phyloP scores from a whole-genome alignment of 2,797 vertebrate species.

The Parambassis ranga region DNA sequence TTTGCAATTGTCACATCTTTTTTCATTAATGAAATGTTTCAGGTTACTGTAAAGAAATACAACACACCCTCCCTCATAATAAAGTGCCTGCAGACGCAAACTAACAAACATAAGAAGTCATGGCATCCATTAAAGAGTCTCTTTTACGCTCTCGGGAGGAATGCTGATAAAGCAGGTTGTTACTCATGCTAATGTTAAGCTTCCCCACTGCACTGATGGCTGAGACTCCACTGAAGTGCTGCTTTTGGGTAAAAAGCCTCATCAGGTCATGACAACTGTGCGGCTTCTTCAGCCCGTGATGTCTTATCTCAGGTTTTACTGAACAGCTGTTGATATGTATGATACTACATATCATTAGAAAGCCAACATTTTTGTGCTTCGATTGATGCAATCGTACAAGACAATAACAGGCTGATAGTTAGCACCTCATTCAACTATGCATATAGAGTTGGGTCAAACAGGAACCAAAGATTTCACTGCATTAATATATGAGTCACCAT shows the following conservation, averaged over 20 bases:
- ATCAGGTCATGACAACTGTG: not conserved
- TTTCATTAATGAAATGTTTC: not conserved
- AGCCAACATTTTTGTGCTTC: no score
- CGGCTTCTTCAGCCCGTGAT: not conserved
- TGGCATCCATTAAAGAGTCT: constrained; percentile 8
- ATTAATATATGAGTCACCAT: no score
- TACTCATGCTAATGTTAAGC: not conserved
- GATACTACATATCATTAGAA: no score
- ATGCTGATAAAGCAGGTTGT: constrained; percentile 5
- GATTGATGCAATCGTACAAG: no score
- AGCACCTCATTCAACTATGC: no score
- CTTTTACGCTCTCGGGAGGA: constrained; percentile 21
- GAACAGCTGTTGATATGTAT: no score
- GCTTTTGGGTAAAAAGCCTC: not conserved
- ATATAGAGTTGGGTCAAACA: no score
- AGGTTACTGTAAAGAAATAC: constrained; percentile 7
- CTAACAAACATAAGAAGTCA: not conserved
- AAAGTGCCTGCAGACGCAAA: constrained; percentile 38
- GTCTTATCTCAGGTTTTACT: constrained; percentile 45
- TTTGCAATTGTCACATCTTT: no score
- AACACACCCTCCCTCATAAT: not conserved
- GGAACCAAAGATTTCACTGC: no score
- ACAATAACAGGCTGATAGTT: no score
- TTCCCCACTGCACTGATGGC: not conserved
- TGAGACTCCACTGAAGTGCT: constrained; percentile 1